A percentile compares a stretch with the other conserved stretches of the same genome.
Evolutionary conservation across 2,113 vertebrate genomes (phyloP).

Genomic region (Petrocephalus zakoni): DNA sequence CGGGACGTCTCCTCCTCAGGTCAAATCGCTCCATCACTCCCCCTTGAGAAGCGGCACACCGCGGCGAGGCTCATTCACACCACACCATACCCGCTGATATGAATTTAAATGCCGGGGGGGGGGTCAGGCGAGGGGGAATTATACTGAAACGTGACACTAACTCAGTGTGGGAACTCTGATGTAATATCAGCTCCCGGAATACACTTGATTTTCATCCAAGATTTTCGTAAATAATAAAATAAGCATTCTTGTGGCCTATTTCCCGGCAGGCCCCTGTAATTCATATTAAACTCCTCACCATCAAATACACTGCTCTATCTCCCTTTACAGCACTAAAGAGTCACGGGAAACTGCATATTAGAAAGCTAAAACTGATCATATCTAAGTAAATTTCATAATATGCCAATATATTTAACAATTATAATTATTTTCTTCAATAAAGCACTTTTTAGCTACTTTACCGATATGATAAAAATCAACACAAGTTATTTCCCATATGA

Average conservation of each 20-base stretch:
- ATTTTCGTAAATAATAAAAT: slow-evolving; percentile 13
- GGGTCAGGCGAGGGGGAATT: background rate
- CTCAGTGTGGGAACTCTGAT: background rate
- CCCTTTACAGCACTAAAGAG: background rate
- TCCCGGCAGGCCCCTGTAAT: background rate
- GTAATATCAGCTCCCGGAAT: slow-evolving; percentile 2
- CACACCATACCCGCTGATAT: background rate
- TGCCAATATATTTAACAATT: background rate
- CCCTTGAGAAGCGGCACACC: background rate
- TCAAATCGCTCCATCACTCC: slow-evolving; percentile 15
- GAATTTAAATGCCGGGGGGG: slow-evolving; percentile 1
- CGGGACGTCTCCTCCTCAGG: background rate
- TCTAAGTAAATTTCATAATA: background rate
- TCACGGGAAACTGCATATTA: background rate
- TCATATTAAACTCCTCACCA: background rate
- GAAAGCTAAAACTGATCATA: background rate
- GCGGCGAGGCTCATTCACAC: background rate
- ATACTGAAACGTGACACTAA: background rate
- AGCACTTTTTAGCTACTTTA: background rate
- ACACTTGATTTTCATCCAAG: slow-evolving; percentile 11
- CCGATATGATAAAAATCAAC: background rate
- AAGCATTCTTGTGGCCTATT: background rate
- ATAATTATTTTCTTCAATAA: background rate
- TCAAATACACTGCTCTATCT: background rate
- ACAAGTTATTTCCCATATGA: background rate